Percentiles rank a stretch among this genome's conserved stretches.
Evolutionary conservation across 2,797 vertebrate genomes (phyloP).

Genomic region (Sebastes matsubarae): DNA sequence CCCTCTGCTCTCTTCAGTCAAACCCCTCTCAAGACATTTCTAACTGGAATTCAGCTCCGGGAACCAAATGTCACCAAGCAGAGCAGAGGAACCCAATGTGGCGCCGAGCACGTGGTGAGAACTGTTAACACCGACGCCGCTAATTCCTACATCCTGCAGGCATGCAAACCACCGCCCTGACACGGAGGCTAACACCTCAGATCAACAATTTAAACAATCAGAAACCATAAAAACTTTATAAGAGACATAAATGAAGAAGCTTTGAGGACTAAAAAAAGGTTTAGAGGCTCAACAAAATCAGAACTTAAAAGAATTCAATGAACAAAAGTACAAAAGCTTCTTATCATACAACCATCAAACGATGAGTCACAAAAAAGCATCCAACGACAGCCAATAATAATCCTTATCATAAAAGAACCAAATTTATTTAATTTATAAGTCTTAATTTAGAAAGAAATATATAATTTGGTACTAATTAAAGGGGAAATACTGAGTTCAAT

Average conservation of each 20-base stretch:
- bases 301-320: neutral
- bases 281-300: neutral
- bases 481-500: neutral
- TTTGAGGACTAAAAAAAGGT: too few relatives aligned
- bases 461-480: neutral
- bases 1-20: slow-evolving; percentile 9
- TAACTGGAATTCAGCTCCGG: slow-evolving; percentile 30
- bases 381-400: neutral
- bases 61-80: slow-evolving; percentile 30
- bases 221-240: neutral
- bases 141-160: slow-evolving; percentile 11
- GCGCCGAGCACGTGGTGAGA: slow-evolving; percentile 9
- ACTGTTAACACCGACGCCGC: slow-evolving; percentile 24
- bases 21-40: slow-evolving; percentile 18
- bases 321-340: neutral
- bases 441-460: too few relatives aligned
- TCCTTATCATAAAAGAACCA: neutral
- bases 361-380: neutral
- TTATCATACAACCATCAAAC: too few relatives aligned
- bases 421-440: neutral
- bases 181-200: neutral
- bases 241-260: neutral
- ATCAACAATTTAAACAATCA: neutral
- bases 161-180: neutral
- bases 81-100: slow-evolving; percentile 28